phyloP scores from a whole-genome alignment of 1,140 invertebrate species.

The Anastrepha obliqua region DNA sequence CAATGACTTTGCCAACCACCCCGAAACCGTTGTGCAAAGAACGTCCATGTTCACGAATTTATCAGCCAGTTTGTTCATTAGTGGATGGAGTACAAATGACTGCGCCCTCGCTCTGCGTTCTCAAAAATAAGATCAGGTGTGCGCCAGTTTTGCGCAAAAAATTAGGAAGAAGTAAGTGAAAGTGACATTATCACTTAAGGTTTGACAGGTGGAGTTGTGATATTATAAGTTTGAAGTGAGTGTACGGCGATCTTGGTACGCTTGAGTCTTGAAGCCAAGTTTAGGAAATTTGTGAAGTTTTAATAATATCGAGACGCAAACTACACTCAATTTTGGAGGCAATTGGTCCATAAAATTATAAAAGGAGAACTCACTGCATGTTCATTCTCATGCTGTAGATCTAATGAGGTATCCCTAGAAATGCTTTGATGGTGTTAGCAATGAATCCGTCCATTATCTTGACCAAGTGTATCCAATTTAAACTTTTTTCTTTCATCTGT shows the following conservation, averaged over 20 bases:
- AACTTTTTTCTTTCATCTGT: neutral
- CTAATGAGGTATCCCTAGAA: no score
- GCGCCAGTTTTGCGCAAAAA: neutral
- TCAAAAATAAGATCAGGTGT: slow-evolving; percentile 42
- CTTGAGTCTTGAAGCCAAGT: no score
- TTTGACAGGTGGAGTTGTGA: no score
- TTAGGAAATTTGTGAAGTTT: no score
- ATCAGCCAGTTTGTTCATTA: slow-evolving; percentile 36
- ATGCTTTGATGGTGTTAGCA: no score
- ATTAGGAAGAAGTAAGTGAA: slow-evolving; percentile 1
- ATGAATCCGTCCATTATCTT: no score
- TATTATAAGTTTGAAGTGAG: neutral
- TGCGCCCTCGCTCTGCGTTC: slow-evolving; percentile 29
- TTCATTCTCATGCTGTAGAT: no score
- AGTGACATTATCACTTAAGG: no score
- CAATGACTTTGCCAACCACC: neutral
- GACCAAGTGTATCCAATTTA: no score
- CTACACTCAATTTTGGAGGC: no score
- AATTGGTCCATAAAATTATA: no score
- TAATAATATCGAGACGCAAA: neutral
- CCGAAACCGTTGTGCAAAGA: slow-evolving; percentile 7
- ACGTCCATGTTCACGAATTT: slow-evolving; percentile 30
- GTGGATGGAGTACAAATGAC: slow-evolving; percentile 38
- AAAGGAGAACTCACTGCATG: no score
- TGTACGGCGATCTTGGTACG: neutral